A percentile compares a stretch with the other conserved stretches of the same genome.
Evolutionary conservation across 2,797 vertebrate species (phyloP).

Genomic region (Tachyglossus aculeatus): DNA sequence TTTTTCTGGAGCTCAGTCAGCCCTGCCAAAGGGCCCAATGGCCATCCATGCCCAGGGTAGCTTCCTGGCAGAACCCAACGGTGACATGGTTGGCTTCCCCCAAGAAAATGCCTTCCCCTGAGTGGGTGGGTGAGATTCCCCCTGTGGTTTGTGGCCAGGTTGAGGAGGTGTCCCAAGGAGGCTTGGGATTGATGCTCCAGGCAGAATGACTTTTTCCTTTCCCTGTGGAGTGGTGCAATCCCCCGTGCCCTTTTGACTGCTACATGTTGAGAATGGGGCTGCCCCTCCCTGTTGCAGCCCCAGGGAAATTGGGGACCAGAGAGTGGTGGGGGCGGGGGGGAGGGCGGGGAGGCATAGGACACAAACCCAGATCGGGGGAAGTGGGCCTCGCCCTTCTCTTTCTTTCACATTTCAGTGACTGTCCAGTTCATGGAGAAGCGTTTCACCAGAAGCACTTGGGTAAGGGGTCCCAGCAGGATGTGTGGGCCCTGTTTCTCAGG

Average conservation of each 20-base stretch:
- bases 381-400: too few relatives aligned
- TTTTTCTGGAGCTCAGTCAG: slow-evolving; percentile 18
- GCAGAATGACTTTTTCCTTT: neutral
- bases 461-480: slow-evolving; percentile 31
- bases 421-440: neutral
- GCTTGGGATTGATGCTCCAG: neutral
- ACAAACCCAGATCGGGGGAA: too few relatives aligned
- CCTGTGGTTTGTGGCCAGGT: too few relatives aligned
- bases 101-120: neutral
- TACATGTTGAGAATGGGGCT: neutral
- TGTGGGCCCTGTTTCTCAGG: slow-evolving; percentile 46
- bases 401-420: neutral
- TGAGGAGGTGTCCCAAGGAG: too few relatives aligned
- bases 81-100: neutral
- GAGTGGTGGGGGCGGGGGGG: too few relatives aligned
- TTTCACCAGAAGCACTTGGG: neutral
- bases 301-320: too few relatives aligned
- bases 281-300: too few relatives aligned
- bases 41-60: neutral
- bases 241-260: neutral
- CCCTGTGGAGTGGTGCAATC: neutral
- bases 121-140: too few relatives aligned
- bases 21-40: too few relatives aligned
- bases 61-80: slow-evolving; percentile 11
- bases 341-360: too few relatives aligned